Conservation (phyloP, 2,888 invertebrate genomes). For the Spialia ferax region DNA sequence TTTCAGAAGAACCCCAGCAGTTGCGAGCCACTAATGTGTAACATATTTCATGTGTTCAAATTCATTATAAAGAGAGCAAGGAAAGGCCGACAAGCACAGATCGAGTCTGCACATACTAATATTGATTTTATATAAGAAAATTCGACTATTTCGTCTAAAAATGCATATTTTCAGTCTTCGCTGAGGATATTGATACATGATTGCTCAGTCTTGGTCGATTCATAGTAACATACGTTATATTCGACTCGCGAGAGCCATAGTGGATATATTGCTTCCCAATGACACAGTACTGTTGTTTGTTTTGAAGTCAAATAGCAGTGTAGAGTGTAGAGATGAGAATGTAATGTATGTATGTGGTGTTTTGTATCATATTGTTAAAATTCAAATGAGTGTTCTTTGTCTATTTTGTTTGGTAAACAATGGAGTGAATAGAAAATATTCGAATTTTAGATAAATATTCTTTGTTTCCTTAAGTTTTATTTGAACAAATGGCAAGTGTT, state of each 20-base stretch:
- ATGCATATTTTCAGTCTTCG: slow-evolving; percentile 69
- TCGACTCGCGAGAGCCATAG: slow-evolving; percentile 23
- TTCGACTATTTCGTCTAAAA: slow-evolving; percentile 72
- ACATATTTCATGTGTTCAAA: slow-evolving; percentile 74
- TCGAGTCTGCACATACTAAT: slow-evolving; percentile 45
- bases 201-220: slow-evolving; percentile 39
- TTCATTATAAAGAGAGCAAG: slow-evolving; percentile 70
- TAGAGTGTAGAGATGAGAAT: slow-evolving; percentile 47
- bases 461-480: slow-evolving; percentile 47
- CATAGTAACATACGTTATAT: slow-evolving; percentile 32
- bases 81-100: slow-evolving; percentile 64
- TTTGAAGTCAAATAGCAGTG: too few relatives aligned
- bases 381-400: neutral
- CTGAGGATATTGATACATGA: slow-evolving; percentile 45
- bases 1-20: slow-evolving; percentile 54
- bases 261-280: slow-evolving; percentile 32
- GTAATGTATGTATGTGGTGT: neutral
- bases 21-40: slow-evolving; percentile 67
- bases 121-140: slow-evolving; percentile 55
- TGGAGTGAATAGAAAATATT: slow-evolving; percentile 23
- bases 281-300: slow-evolving; percentile 59
- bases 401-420: slow-evolving; percentile 24
- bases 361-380: neutral
- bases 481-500: slow-evolving; percentile 80
- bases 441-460: slow-evolving; percentile 16